Evolutionary conservation across 2,113 vertebrate species (phyloP).

Genomic region (Regulus satrapa): DNA sequence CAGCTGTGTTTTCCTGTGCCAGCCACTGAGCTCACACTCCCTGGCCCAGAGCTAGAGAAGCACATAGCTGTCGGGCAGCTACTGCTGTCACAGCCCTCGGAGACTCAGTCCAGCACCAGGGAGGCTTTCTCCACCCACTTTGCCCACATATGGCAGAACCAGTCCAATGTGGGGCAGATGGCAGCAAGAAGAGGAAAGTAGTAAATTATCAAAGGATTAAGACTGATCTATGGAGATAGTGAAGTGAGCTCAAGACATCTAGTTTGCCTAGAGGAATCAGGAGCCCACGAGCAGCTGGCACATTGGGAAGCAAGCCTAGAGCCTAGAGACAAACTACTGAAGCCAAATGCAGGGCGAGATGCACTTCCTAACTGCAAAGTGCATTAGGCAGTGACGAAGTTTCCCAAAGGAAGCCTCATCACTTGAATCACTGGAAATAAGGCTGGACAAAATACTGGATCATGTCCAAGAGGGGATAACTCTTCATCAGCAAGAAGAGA

Average conservation of each 20-base stretch:
- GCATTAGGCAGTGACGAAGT: neutral
- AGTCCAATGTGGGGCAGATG: neutral
- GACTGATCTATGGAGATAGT: neutral
- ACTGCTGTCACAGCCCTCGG: rapidly evolving
- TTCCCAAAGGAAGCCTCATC: conserved; percentile 40
- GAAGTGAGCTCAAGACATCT: neutral
- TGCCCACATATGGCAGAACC: neutral
- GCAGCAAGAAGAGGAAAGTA: neutral
- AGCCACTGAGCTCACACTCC: conserved; percentile 1
- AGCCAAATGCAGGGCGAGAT: neutral
- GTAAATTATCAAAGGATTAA: neutral
- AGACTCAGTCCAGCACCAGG: neutral
- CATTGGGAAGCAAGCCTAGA: neutral
- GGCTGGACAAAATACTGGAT: conserved; percentile 33
- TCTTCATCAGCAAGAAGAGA: conserved; percentile 9
- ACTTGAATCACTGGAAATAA: conserved; percentile 13
- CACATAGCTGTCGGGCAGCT: neutral
- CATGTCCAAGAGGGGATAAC: conserved; percentile 9
- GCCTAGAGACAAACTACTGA: neutral
- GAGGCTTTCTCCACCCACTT: neutral
- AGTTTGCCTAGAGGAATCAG: neutral
- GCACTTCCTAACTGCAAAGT: neutral
- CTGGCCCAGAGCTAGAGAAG: neutral
- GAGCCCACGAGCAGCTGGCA: neutral
- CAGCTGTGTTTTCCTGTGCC: neutral